Evolutionary conservation across 1,140 invertebrate species (phyloP).

Genomic region (Mycetomoellerius zeteki): DNA sequence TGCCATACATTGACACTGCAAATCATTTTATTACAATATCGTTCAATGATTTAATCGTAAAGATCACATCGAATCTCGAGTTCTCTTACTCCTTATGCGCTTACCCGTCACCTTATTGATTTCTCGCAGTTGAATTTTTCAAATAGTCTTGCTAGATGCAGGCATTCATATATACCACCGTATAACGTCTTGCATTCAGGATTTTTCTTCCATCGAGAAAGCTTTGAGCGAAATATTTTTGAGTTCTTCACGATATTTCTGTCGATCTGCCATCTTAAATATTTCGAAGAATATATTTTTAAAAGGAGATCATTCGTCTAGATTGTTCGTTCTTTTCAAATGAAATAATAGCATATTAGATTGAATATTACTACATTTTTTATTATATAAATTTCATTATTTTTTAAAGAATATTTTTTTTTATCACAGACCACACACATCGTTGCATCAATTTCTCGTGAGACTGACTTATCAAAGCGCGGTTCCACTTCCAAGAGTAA

Average conservation of each 20-base stretch:
- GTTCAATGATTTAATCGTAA: neutral
- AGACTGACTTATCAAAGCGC: neutral
- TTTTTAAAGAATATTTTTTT: neutral
- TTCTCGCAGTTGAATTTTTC: slow-evolving; percentile 21
- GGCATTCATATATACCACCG: neutral
- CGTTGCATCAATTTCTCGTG: slow-evolving; percentile 29
- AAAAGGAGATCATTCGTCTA: neutral
- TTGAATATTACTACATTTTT: neutral
- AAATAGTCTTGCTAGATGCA: neutral
- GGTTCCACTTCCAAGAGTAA: slow-evolving; percentile 12
- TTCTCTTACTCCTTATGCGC: neutral
- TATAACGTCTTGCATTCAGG: slow-evolving; percentile 5
- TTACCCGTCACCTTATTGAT: neutral
- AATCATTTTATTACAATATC: neutral
- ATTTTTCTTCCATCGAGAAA: slow-evolving; percentile 27
- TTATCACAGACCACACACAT: neutral
- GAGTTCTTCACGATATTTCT: slow-evolving; percentile 19
- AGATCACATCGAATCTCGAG: neutral
- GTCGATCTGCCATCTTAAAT: neutral
- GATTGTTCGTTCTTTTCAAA: neutral
- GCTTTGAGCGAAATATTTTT: slow-evolving; percentile 10
- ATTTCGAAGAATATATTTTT: neutral
- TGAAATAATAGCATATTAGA: neutral
- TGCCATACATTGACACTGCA: no score
- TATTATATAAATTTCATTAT: neutral